A percentile compares a stretch with the other conserved stretches of the same genome.
These are phyloP conservation scores for Odocoileus hemionus DNA, from an alignment of 2,113 vertebrate genomes.

Conservation along the genomic window DNA sequence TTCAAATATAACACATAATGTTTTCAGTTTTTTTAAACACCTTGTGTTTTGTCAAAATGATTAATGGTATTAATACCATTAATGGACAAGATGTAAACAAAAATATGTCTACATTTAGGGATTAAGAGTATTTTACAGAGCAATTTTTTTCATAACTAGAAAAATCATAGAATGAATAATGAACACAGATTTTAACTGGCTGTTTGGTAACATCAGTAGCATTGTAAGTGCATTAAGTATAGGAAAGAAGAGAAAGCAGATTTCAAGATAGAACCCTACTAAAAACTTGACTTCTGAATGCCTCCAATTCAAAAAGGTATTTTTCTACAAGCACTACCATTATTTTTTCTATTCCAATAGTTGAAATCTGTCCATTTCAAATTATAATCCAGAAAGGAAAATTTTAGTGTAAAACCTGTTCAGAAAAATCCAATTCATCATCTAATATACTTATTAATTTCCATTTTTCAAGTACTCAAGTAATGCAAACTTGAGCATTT, in stretches of 20 bases:
- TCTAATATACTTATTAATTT: conserved; percentile 25
- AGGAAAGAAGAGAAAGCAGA: not conserved
- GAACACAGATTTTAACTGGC: conserved; percentile 26
- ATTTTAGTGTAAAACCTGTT: not conserved
- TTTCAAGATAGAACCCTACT: not conserved
- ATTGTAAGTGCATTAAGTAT: not conserved
- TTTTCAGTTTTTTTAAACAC: conserved; percentile 34
- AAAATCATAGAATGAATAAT: conserved; percentile 21
- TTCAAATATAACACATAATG: not conserved
- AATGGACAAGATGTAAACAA: conserved; percentile 23
- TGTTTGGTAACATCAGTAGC: conserved; percentile 17
- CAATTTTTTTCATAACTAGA: conserved; percentile 1
- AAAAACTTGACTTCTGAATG: conserved; percentile 2
- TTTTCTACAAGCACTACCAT: not conserved
- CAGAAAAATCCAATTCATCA: not conserved
- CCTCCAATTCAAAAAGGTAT: not conserved
- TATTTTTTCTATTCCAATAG: conserved; percentile 9
- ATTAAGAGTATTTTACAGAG: not conserved
- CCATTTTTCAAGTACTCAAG: conserved; percentile 37
- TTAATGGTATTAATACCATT: not conserved
- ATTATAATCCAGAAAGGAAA: conserved; percentile 48
- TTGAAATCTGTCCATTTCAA: conserved; percentile 13
- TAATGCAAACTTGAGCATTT: conserved; percentile 38
- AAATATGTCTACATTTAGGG: not conserved
- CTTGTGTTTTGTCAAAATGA: conserved; percentile 30